Conservation (phyloP, 2,113 vertebrate species). For the Mesocricetus auratus region DNA sequence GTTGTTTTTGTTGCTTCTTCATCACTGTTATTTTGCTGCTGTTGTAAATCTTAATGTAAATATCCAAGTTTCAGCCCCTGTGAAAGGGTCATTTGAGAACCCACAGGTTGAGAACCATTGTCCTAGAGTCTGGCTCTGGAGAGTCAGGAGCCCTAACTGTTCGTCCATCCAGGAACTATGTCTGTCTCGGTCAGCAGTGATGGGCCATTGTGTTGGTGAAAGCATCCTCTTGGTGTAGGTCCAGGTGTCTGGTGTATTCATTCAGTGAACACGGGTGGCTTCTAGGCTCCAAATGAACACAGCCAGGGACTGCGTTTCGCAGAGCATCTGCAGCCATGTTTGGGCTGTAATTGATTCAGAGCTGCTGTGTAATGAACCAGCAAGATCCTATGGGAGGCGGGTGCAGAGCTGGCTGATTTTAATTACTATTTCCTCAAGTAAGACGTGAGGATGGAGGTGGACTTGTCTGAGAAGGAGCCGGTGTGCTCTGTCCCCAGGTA, state of each 20-base stretch:
- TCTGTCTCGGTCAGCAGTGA: not conserved
- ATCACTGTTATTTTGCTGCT: not conserved
- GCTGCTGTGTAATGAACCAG: conserved; percentile 39
- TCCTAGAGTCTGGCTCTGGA: not conserved
- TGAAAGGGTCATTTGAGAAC: not conserved
- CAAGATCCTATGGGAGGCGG: conserved; percentile 47
- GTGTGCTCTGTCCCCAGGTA: conserved; percentile 88
- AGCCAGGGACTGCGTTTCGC: not conserved
- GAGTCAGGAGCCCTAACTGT: too few relatives aligned
- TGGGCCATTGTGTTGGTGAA: not conserved
- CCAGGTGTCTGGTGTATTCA: not conserved
- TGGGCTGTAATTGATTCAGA: conserved; percentile 62
- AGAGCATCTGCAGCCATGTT: not conserved
- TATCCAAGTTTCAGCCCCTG: not conserved
- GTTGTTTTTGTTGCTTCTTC: not conserved
- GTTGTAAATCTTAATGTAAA: not conserved
- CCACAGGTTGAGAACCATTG: not conserved
- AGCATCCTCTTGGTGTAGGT: not conserved
- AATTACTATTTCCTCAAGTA: not conserved
- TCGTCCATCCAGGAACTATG: not conserved
- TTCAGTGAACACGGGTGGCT: rapidly evolving
- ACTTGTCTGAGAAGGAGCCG: not conserved
- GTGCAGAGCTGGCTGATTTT: conserved; percentile 26
- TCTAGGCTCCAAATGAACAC: not conserved
- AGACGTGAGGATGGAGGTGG: rapidly evolving